Conservation (phyloP, 2,888 invertebrate species). For the Tholera decimalis region DNA sequence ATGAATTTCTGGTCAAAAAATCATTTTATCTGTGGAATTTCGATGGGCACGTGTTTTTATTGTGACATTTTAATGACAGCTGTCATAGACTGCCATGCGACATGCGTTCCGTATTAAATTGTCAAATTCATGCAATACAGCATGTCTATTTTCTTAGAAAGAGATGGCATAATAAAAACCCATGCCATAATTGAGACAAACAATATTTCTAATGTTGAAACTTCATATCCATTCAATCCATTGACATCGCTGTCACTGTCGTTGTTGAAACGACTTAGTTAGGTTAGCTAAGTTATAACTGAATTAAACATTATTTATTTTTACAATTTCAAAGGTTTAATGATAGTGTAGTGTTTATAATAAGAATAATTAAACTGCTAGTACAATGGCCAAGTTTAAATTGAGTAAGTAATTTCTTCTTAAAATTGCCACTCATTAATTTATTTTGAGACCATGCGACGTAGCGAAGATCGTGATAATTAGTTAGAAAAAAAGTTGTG, state of each 20-base stretch:
- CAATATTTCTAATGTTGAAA: not conserved
- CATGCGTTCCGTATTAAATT: slow-evolving; percentile 3
- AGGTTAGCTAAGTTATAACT: slow-evolving; percentile 18
- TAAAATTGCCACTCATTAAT: not conserved
- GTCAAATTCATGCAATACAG: not conserved
- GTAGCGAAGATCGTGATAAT: not conserved
- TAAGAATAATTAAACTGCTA: slow-evolving; percentile 14
- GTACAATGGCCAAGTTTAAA: slow-evolving; percentile 84
- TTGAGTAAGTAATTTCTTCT: slow-evolving; percentile 81
- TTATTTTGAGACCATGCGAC: slow-evolving; percentile 7
- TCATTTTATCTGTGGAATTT: slow-evolving; percentile 11
- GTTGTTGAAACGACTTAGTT: slow-evolving; percentile 30
- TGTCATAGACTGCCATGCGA: slow-evolving; percentile 33
- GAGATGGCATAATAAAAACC: not conserved
- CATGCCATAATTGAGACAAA: not conserved
- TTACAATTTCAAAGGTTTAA: not conserved
- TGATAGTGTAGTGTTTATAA: slow-evolving; percentile 13
- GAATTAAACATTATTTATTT: not conserved
- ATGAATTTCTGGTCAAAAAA: slow-evolving; percentile 14
- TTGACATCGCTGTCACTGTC: slow-evolving; percentile 18
- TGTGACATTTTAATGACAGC: slow-evolving; percentile 43
- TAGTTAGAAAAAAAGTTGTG: not conserved
- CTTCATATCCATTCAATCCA: not conserved
- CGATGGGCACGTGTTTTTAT: slow-evolving; percentile 46
- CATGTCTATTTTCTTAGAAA: not conserved